A percentile compares a stretch with the other conserved stretches of the same genome.
Evolutionary conservation across 2,797 vertebrate genomes (phyloP).

Genomic region (Columba guinea): DNA sequence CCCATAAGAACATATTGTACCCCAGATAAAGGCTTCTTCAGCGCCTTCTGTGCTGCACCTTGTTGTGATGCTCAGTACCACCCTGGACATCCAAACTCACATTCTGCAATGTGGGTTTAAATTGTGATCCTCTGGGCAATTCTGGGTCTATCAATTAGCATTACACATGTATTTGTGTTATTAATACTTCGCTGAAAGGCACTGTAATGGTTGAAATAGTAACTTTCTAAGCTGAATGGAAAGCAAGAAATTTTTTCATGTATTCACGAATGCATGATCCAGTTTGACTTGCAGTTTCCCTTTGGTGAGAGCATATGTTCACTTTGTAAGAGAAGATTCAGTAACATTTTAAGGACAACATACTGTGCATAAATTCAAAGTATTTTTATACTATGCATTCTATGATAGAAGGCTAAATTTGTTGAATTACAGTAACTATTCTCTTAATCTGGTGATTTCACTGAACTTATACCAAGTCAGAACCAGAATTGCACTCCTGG

Average conservation of each 20-base stretch:
- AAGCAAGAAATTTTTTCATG: neutral
- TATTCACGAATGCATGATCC: neutral
- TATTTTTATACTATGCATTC: constrained; percentile 16
- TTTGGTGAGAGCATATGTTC: neutral
- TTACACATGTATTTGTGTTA: neutral
- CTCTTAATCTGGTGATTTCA: constrained; percentile 45
- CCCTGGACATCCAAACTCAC: neutral
- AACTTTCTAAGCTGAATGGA: neutral
- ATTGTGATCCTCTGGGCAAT: neutral
- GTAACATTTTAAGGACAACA: constrained; percentile 3
- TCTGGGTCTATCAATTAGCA: neutral
- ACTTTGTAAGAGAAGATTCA: neutral
- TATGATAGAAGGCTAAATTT: constrained; percentile 5
- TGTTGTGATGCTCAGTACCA: neutral
- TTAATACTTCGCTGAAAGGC: neutral
- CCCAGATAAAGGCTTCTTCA: neutral
- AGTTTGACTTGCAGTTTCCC: neutral
- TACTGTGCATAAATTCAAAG: neutral
- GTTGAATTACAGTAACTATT: constrained; percentile 19
- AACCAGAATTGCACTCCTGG: constrained; percentile 1
- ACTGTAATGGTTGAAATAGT: neutral
- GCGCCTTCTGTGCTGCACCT: neutral
- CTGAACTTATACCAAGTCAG: constrained; percentile 25
- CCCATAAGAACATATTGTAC: neutral
- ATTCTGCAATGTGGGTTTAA: neutral